Conservation (phyloP, 30 jellyfish, hydroid and myxozoan species). For the Aurelia aurita region DNA sequence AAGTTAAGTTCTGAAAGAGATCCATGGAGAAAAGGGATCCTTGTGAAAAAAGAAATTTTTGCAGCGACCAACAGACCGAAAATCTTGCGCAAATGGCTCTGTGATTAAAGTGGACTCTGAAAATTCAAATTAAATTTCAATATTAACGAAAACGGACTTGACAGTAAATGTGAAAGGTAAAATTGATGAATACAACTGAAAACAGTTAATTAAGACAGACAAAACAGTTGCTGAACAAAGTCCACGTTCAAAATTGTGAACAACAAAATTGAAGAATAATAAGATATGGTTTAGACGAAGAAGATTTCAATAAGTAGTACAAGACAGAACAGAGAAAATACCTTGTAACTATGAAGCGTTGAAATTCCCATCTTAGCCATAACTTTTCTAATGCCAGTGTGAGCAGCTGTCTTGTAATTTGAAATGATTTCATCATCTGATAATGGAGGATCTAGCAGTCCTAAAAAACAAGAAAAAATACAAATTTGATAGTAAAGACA, state of each 20-base stretch:
- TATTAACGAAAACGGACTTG: too few relatives aligned
- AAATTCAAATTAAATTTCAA: too few relatives aligned
- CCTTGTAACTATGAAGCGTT: conserved; percentile 85
- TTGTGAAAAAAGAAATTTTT: neutral
- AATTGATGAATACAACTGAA: too few relatives aligned
- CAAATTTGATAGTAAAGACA: neutral
- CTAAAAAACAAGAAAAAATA: neutral
- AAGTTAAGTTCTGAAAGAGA: too few relatives aligned
- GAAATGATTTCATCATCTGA: conserved; percentile 57
- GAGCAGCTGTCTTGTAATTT: conserved; percentile 77
- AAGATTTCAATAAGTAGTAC: neutral
- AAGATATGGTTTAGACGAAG: neutral
- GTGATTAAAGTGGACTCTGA: too few relatives aligned
- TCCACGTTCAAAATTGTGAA: too few relatives aligned
- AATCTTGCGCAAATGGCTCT: too few relatives aligned
- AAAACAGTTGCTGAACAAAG: too few relatives aligned
- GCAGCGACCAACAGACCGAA: too few relatives aligned
- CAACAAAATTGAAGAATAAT: neutral
- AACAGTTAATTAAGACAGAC: too few relatives aligned
- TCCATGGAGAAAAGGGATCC: neutral
- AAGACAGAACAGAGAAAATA: neutral
- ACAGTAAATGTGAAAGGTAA: too few relatives aligned
- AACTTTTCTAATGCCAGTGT: conserved; percentile 79
- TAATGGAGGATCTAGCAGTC: conserved; percentile 76
- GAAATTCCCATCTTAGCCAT: conserved; percentile 90